A percentile compares a stretch with the other conserved stretches of the same genome.
phyloP scores from a whole-genome alignment of 2,888 invertebrate species.

The Drosophila neutralis region DNA sequence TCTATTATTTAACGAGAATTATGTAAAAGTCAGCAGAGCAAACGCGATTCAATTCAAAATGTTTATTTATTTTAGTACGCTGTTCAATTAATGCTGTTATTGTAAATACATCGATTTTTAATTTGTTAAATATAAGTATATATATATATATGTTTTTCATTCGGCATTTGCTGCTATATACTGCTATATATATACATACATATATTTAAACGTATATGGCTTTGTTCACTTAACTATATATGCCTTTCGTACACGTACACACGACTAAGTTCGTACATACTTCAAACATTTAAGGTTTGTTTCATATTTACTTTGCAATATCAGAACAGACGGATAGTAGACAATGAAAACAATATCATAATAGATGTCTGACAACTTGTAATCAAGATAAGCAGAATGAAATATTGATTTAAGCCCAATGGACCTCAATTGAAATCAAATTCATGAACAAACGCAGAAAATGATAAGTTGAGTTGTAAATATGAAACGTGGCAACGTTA shows the following conservation, averaged over 20 bases:
- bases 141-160: conserved; percentile 16
- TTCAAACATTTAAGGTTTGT: conserved; percentile 22
- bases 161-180: conserved; percentile 27
- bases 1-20: conserved; percentile 33
- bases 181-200: conserved; percentile 46
- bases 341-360: not conserved
- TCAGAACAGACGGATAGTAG: conserved; percentile 6
- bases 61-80: conserved; percentile 13
- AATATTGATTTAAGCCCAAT: not conserved
- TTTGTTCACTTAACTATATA: conserved; percentile 36
- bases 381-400: not conserved
- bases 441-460: not conserved
- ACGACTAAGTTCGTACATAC: conserved; percentile 12
- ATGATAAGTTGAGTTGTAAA: conserved; percentile 8
- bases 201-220: conserved; percentile 40
- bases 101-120: conserved; percentile 37
- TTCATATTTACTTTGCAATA: conserved; percentile 18
- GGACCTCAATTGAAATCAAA: not conserved
- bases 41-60: conserved; percentile 28
- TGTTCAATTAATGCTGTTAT: conserved; percentile 14
- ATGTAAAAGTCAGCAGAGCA: conserved; percentile 34
- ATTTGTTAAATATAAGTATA: conserved; percentile 11
- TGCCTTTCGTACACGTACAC: conserved; percentile 23
- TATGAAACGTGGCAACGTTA: conserved; percentile 22
- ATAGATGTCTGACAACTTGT: not conserved